phyloP scores from a whole-genome alignment of 2,797 vertebrate genomes.

The Neomorphus geoffroyi region DNA sequence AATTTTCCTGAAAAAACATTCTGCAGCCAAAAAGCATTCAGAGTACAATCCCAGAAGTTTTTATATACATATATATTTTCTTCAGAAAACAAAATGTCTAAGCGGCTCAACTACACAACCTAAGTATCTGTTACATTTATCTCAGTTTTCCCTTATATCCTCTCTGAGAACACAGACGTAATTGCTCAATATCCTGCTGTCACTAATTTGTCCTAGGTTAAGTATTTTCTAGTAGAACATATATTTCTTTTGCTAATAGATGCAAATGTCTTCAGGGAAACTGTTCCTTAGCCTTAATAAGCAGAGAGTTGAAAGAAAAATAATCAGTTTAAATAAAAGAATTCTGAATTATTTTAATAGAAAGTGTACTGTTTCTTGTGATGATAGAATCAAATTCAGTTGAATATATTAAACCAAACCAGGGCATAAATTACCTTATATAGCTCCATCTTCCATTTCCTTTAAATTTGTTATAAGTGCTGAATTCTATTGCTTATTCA shows the following conservation, averaged over 20 bases:
- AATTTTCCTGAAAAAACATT: not conserved
- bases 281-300: constrained; percentile 25
- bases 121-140: not conserved
- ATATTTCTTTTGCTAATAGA: constrained; percentile 40
- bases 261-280: constrained; percentile 20
- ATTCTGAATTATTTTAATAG: not conserved
- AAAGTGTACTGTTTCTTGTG: not conserved
- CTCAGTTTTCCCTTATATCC: not conserved
- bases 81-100: not conserved
- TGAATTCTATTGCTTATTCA: not conserved
- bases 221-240: constrained; percentile 46
- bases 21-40: not conserved
- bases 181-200: constrained; percentile 24
- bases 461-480: not conserved
- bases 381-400: constrained; percentile 11
- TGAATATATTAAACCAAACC: constrained; percentile 15
- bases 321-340: not conserved
- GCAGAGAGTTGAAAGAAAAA: constrained; percentile 27
- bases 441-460: not conserved
- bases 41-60: not conserved
- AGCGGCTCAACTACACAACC: not conserved
- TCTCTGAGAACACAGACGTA: not conserved
- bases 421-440: not conserved
- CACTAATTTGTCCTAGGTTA: constrained; percentile 40
- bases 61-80: not conserved